phyloP scores from a whole-genome alignment of 2,888 invertebrate species.

The Siphlonurus alternatus region DNA sequence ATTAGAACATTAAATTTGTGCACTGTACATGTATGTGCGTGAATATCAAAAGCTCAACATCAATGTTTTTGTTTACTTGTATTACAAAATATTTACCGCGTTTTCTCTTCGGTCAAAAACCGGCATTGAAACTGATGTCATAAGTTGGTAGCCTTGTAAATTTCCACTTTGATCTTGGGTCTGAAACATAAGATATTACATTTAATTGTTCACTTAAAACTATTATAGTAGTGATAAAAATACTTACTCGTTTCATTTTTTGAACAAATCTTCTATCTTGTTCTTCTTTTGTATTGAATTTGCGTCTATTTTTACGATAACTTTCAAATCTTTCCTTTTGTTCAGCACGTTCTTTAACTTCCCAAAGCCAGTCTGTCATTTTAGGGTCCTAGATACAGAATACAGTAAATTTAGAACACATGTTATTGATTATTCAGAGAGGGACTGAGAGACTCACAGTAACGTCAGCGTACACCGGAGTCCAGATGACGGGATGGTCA shows the following conservation, averaged over 20 bases:
- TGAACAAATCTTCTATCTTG: slow-evolving; percentile 40
- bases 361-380: slow-evolving; percentile 82
- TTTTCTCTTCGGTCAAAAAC: slow-evolving; percentile 77
- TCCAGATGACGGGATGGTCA: slow-evolving; percentile 88
- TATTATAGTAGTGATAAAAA: not conserved
- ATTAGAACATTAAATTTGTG: not conserved
- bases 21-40: not conserved
- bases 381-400: slow-evolving; percentile 52
- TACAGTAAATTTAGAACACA: slow-evolving; percentile 3
- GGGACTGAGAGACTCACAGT: slow-evolving; percentile 41
- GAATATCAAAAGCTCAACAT: too few species aligned
- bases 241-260: slow-evolving; percentile 29
- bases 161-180: slow-evolving; percentile 44
- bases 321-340: slow-evolving; percentile 59
- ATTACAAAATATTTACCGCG: slow-evolving; percentile 61
- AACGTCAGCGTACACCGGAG: slow-evolving; percentile 87
- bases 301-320: slow-evolving; percentile 40
- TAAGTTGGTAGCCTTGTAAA: slow-evolving; percentile 55
- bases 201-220: not conserved
- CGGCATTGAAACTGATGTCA: slow-evolving; percentile 87
- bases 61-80: too few species aligned
- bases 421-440: not conserved
- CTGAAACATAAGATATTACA: slow-evolving; percentile 22
- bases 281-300: slow-evolving; percentile 43
- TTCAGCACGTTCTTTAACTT: slow-evolving; percentile 59